Base-by-base conservation (phyloP, 2,113 vertebrate species). In the Mystacornis crossleyi region DNA sequence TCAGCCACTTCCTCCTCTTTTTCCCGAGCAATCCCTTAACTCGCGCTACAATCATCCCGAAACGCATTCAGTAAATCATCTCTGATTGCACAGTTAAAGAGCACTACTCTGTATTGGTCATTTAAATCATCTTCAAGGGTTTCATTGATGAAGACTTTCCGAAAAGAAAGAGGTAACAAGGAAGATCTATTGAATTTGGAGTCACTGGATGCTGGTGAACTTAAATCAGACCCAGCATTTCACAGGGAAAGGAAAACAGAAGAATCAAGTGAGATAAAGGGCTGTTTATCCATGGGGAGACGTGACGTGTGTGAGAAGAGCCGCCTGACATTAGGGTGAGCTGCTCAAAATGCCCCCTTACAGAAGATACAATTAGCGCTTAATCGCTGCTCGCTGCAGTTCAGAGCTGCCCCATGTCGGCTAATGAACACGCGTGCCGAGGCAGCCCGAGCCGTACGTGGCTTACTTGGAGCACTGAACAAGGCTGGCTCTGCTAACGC, bases 291-390 rank as follows among this genome's bases (percentile, higher is more conserved):
- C 91, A 26, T 26, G 36, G 80, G 73, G 86, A 45, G 75, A 95
- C 64, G 89, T 97, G 96, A 92, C 34, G 18, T 84, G 93, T 43
- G 42, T 97, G 24, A 70, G 58, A 96, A 95, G 67, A 89, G 36
- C 80, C 50, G 25, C 78, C 75, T 19, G 10, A 92, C 83, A 90
- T 88, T 87, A 81, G 70, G 81, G 72, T 17, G 81, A 87, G 90
- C 86, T 94, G 84, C 85, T 88, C 66, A 36, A 79, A 91, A 74
- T 67, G 92, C 81, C 86, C 81, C 47, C 69, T 94, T 93, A 84
- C 73, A 79, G 77, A 38, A 81, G 86, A 81, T 4, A 53, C 84
- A 96, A 96, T 97, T 94, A 97, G 88, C 53, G 71, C 78, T 94
- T 70, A 94, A 96, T 95, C 8, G 5, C 33, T 13, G 53, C 45